A percentile compares a stretch with the other conserved stretches of the same genome.
phyloP scores from a whole-genome alignment of 2,797 vertebrate genomes.

The Luscinia megarhynchos region DNA sequence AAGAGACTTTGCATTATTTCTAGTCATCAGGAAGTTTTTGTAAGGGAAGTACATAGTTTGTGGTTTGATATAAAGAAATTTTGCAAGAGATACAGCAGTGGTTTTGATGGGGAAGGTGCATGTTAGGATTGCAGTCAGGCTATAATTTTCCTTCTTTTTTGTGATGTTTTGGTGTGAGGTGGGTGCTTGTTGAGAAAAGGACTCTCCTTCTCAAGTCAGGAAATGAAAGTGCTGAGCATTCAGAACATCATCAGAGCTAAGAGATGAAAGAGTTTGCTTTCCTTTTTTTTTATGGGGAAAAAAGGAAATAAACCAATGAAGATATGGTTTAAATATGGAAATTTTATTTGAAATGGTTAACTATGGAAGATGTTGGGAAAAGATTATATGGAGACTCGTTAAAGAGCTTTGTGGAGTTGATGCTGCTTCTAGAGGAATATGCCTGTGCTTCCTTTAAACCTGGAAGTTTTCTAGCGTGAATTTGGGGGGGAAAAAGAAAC shows the following conservation, averaged over 20 bases:
- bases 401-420: neutral
- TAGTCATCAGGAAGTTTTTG: neutral
- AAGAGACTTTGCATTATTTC: neutral
- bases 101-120: neutral
- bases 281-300: neutral
- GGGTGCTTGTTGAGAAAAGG: neutral
- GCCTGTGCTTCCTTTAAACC: neutral
- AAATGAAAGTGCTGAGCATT: neutral
- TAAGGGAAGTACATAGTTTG: neutral
- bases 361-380: neutral
- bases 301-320: neutral
- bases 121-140: accelerated
- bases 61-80: neutral
- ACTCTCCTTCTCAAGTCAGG: neutral
- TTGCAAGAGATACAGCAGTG: neutral
- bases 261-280: neutral
- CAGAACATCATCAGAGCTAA: neutral
- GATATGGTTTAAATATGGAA: neutral
- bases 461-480: neutral
- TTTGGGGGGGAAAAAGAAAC: accelerated
- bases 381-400: neutral
- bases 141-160: neutral
- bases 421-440: neutral
- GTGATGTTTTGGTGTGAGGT: neutral
- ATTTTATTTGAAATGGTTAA: neutral